Conservation (phyloP, 1,140 invertebrate genomes). For the Harpegnathos saltator region DNA sequence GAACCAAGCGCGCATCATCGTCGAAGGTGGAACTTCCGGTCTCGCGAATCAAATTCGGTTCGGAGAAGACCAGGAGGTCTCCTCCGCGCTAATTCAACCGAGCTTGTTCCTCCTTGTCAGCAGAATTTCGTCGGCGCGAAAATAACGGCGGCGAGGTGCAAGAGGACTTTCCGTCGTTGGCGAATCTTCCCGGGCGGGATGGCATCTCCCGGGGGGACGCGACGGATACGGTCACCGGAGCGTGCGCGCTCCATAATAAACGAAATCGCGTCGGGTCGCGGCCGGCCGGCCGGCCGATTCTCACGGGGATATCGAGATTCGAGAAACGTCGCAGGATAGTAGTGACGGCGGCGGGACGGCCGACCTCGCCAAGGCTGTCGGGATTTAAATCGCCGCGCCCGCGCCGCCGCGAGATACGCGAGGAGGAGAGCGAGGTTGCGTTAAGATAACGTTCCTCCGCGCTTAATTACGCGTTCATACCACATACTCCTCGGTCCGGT, state of each 20-base stretch:
- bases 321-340: not conserved
- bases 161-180: too few species aligned
- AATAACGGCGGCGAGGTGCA: too few species aligned
- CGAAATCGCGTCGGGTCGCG: slow-evolving; percentile 32
- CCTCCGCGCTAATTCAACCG: too few species aligned
- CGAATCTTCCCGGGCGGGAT: not conserved
- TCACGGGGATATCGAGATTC: slow-evolving; percentile 41
- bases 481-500: slow-evolving; percentile 1
- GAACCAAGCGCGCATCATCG: too few species aligned
- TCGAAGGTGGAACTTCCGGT: too few species aligned
- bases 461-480: slow-evolving; percentile 33
- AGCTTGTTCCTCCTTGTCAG: too few species aligned
- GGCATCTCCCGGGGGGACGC: not conserved
- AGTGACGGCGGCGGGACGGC: too few species aligned
- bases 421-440: not conserved
- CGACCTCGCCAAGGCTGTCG: slow-evolving; percentile 24
- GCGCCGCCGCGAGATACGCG: slow-evolving; percentile 16
- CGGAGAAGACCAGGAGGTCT: too few species aligned
- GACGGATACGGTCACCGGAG: slow-evolving; percentile 16
- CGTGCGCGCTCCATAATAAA: slow-evolving; percentile 18
- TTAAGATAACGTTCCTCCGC: not conserved
- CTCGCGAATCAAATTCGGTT: too few species aligned
- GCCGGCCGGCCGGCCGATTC: not conserved
- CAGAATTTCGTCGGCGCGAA: too few species aligned
- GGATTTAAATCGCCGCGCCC: slow-evolving; percentile 1